Conservation (phyloP, 2,113 vertebrate species). For the Lampris incognitus region DNA sequence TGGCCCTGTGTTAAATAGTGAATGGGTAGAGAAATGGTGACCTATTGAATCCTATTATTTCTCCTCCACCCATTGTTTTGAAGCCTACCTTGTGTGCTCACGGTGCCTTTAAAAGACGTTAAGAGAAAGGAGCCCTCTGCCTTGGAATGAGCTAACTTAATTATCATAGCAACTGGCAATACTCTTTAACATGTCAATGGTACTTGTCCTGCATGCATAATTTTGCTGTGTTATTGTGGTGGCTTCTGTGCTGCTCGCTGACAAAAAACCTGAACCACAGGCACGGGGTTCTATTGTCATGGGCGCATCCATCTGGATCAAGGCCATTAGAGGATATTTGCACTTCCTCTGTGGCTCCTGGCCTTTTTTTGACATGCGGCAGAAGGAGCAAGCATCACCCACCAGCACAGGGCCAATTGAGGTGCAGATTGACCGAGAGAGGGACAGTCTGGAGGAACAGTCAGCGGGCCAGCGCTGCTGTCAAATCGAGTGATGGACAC, state of each 20-base stretch:
- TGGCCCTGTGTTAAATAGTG: conserved; percentile 66
- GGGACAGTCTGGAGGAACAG: conserved; percentile 72
- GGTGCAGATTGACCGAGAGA: conserved; percentile 79
- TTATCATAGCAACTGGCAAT: conserved; percentile 78
- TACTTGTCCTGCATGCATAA: conserved; percentile 83
- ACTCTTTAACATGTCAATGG: conserved; percentile 84
- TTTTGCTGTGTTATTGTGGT: conserved; percentile 81
- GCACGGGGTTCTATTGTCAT: conserved; percentile 84
- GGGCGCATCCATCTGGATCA: conserved; percentile 85
- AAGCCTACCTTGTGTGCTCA: conserved; percentile 63
- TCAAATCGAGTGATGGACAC: conserved; percentile 78
- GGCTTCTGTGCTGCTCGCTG: conserved; percentile 73
- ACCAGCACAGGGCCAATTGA: conserved; percentile 78
- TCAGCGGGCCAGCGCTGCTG: conserved; percentile 75
- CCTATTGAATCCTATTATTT: conserved; percentile 70
- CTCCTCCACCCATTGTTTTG: conserved; percentile 69
- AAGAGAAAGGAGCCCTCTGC: conserved; percentile 71
- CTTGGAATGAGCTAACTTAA: conserved; percentile 79
- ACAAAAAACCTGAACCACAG: conserved; percentile 79
- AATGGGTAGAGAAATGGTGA: conserved; percentile 68
- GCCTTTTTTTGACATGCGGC: conserved; percentile 83
- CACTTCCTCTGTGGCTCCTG: conserved; percentile 84
- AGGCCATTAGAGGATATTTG: conserved; percentile 87
- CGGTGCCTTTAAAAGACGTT: conserved; percentile 74
- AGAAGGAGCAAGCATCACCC: conserved; percentile 78